Conservation (phyloP, 2,797 vertebrate species). For the Micromesistius poutassou region DNA sequence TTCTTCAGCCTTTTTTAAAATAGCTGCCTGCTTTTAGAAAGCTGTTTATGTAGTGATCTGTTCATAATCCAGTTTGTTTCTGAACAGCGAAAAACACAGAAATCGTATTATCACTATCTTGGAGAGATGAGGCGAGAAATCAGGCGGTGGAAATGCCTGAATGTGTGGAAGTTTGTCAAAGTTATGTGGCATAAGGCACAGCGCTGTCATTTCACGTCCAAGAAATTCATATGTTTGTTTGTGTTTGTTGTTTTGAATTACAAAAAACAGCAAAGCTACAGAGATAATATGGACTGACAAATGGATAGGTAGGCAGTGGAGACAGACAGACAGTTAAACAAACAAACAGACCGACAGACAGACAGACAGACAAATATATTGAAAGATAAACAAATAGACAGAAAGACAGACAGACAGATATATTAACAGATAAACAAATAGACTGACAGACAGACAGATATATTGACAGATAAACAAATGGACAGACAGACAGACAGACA, state of each 20-base stretch:
- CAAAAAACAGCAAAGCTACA: neutral
- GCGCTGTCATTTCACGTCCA: slow-evolving; percentile 45
- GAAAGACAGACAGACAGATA: neutral
- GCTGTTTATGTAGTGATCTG: slow-evolving; percentile 89
- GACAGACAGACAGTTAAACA: neutral
- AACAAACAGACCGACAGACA: neutral
- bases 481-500: neutral
- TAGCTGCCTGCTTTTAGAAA: slow-evolving; percentile 88
- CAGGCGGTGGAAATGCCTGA: slow-evolving; percentile 78
- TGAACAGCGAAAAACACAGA: slow-evolving; percentile 84
- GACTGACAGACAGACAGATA: neutral
- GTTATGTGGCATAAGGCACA: slow-evolving; percentile 69
- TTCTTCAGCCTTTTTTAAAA: slow-evolving; percentile 88
- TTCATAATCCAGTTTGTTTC: slow-evolving; percentile 89
- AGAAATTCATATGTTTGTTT: slow-evolving; percentile 39
- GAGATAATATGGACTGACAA: neutral
- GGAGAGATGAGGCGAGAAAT: slow-evolving; percentile 85
- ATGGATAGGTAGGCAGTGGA: neutral
- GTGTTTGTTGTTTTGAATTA: neutral
- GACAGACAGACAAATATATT: neutral
- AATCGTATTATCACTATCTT: slow-evolving; percentile 88
- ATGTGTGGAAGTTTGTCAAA: slow-evolving; percentile 79
- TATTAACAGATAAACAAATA: neutral
- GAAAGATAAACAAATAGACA: too few relatives aligned
- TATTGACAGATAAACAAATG: neutral